Evolutionary conservation across 2,113 vertebrate species (phyloP), one percentile per base, ranked within the genome.

Genomic region (Tupaia tana): DNA sequence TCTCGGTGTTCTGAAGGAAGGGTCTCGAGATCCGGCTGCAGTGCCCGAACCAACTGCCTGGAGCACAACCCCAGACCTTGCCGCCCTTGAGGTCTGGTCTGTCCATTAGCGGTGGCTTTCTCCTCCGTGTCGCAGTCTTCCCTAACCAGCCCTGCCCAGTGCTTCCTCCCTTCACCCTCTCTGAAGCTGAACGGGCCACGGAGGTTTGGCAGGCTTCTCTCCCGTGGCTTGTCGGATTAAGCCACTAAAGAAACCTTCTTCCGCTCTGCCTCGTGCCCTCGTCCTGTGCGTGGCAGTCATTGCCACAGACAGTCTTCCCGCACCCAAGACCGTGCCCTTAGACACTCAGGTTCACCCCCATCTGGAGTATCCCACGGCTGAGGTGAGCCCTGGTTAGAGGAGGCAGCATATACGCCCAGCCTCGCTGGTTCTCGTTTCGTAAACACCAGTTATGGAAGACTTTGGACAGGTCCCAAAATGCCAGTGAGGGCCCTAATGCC

Each of bases 51-150:
- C 59, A 61, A 27, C 7, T 2, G 15, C 61, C n/a, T 29, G 15
- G 25, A 10, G 6, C 11, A 25, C 66, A 58, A 25, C 54, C 18
- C 15, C 43, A 64, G 63, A 31, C 22, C 14, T 9, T 64, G 10
- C 56, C 64, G 66, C 8, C 43, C 70, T 0, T 0, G 3, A 9
- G 27, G 15, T 11, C 29, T 7, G 43, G 56, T 43, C 74, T 27
- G 1, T 52, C 52, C 24, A 2, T 1, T 2, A 3, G 54, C 6
- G 61, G 25, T 43, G 27, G 13, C 0, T 27, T 16, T 11, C 56
- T 54, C 75, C 54, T 34, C 83, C 3, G 34, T 43, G 22, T 79
- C 70, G 29, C 64, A 43, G 1, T 10, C 12, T 73, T 80, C 87
- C 91, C 43, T 11, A 29, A 34, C 14, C 78, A n/a, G 3, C 7